Base-by-base conservation (phyloP, 1,140 invertebrate genomes). In the Saccostrea glomerata region DNA sequence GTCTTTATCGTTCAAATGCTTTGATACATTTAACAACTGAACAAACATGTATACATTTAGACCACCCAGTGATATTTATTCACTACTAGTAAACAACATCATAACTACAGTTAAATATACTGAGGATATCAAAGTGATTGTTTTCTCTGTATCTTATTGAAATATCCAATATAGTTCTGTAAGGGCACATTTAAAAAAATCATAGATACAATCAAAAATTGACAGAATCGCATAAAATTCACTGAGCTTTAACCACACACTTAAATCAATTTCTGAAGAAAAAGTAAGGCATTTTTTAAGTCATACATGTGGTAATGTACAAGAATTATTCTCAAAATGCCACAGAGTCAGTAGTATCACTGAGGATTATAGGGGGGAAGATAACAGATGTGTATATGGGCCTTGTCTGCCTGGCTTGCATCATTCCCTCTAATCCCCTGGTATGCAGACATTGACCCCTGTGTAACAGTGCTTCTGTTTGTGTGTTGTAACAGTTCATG, bases 391-490 rank as follows among this genome's bases (percentile, higher is more conserved):
- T 15, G 25, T 77, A 6, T 9, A 77, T 30, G 70, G 25, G 30
- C 70, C 25, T 25, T 77, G 30, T 13, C 70, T 77, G 70, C 70
- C 70, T 30, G 17, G 13, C 70, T 77, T 77, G 70, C 70, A 77
- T 77, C 70, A 77, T 77, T 77, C 70, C 30, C 70, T 30, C 70
- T 77, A 77, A 77, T 77, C 70, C 9, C 23, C 30, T 4, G 25
- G 70, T 30, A 77, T 77, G 70, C 70, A 77, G 70, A 77, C 25
- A 77, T 36, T 36, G 70, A 77, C 70, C 70, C 15, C 70, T 36
- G 15, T 17, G 25, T 36, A 77, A 77, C 70, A 77, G 70, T 15
- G 13, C 2, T 30, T 13, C 70, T 77, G 70, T 77, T 77, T 25
- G 25, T 77, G 25, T 73, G 66, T 73, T 23, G 20, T 30, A 30